Base-by-base conservation (phyloP, 2,888 invertebrate species). In the Apodemia hepburni region DNA sequence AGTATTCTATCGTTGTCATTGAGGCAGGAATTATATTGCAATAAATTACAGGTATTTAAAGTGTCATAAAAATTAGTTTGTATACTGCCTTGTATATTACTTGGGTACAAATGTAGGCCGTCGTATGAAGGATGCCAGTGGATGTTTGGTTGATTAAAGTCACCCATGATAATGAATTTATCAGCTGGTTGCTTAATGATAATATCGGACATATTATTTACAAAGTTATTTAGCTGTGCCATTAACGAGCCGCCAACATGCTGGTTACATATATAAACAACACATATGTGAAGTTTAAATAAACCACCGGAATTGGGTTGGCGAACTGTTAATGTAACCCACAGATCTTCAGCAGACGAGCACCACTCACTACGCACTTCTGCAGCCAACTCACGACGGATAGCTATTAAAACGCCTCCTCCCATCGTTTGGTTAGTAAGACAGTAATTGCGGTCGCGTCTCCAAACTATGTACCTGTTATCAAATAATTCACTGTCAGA, bases 181-280 rank as follows among this genome's bases (percentile, higher is more conserved):
- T 60, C 60, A 1, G 15, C 9, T 17, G 60, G 60, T 15, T 60
- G 22, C 3, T 2, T 61, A 27, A 51, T 18, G 3, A 51, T 5
- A 18, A 35, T 4, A 33, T 51, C 15, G 22, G 22, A 22, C 22
- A 22, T 22, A 22, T 22, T 22, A 22, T 22, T 22, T 22, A 22
- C 22, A 22, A 61, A 61, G 18, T 61, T 61, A 3, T n/a, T 22
- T 5, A 51, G 12, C 54, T 59, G 61, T 3, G 17, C 12, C 17
- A 38, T 35, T 38, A 64, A 12, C 3, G 64, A 51, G 18, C 51
- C 59, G 33, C 61, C 59, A 12, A 42, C n/a, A 2, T 61, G 33
- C 29, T 59, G 61, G 27, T 59, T 58, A 59, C 64, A 64, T n/a
- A 61, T 59, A 42, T 64, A 59, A 9, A 59, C 60, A 9, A 51